A percentile compares a stretch with the other conserved stretches of the same genome.
Conservation (phyloP, 2,888 invertebrate species). For the Cancer borealis region DNA sequence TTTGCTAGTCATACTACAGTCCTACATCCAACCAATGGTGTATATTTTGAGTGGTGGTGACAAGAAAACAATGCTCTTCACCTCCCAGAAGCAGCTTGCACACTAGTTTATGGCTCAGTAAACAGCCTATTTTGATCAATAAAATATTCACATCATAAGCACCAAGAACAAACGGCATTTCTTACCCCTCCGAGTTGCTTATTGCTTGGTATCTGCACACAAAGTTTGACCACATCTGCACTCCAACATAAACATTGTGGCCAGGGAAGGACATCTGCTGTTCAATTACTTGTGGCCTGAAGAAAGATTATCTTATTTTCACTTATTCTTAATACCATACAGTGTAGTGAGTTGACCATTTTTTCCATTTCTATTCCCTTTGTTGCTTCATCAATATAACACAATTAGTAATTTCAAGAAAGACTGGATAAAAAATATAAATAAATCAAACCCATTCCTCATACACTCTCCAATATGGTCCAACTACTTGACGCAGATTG, state of each 20-base stretch:
- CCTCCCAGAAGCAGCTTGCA: not conserved
- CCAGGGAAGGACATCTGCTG: constrained; percentile 73
- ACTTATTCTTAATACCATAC: not conserved
- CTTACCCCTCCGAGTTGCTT: constrained; percentile 71
- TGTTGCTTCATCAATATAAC: no score
- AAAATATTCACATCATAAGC: not conserved
- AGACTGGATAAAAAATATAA: no score
- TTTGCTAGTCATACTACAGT: no score
- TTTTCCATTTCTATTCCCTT: no score
- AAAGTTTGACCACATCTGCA: constrained; percentile 77
- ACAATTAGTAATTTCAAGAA: no score
- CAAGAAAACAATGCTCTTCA: not conserved
- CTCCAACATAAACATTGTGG: constrained; percentile 71
- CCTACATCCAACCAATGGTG: no score
- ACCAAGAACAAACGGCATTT: not conserved
- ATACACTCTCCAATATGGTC: not conserved
- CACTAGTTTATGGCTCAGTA: not conserved
- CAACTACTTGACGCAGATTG: not conserved
- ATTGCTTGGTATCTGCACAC: constrained; percentile 70
- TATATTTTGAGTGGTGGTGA: not conserved
- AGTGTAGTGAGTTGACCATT: no score
- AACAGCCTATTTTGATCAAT: not conserved
- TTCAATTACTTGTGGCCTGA: constrained; percentile 74
- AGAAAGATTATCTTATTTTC: not conserved
- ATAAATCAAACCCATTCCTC: no score